Conservation (phyloP, 2,888 invertebrate species). For the Doris montereyensis region DNA sequence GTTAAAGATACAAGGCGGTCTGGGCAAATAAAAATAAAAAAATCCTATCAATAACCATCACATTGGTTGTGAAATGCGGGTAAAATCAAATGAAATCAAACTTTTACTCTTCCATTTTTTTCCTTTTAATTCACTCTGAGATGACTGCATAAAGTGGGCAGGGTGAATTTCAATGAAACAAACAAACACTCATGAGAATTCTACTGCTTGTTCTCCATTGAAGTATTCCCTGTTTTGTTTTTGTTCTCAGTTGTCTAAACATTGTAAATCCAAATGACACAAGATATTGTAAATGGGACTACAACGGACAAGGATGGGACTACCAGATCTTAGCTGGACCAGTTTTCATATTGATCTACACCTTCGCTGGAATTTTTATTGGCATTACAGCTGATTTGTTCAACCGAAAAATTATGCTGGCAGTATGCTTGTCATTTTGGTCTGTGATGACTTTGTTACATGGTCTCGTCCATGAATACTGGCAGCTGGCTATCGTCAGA, state of each 20-base stretch:
- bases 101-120: no score
- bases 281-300: constrained; percentile 90
- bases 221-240: no score
- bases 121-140: no score
- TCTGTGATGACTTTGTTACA: constrained; percentile 88
- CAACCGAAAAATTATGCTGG: constrained; percentile 76
- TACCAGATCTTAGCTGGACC: constrained; percentile 95
- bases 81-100: no score
- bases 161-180: no score
- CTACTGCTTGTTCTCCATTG: neutral
- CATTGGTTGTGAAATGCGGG: no score
- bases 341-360: constrained; percentile 92
- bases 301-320: constrained; percentile 91
- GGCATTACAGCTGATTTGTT: constrained; percentile 80
- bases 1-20: no score
- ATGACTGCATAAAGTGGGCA: no score
- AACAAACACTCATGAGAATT: neutral
- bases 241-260: constrained; percentile 48
- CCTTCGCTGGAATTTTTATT: constrained; percentile 87
- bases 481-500: constrained; percentile 89
- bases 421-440: constrained; percentile 85
- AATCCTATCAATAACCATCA: no score
- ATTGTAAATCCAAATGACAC: constrained; percentile 75
- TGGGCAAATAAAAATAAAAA: no score
- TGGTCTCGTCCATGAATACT: constrained; percentile 87